Percentiles rank a stretch among this genome's conserved stretches.
phyloP scores from a whole-genome alignment of 2,888 invertebrate genomes.

The Melikaiella ostensackeni region DNA sequence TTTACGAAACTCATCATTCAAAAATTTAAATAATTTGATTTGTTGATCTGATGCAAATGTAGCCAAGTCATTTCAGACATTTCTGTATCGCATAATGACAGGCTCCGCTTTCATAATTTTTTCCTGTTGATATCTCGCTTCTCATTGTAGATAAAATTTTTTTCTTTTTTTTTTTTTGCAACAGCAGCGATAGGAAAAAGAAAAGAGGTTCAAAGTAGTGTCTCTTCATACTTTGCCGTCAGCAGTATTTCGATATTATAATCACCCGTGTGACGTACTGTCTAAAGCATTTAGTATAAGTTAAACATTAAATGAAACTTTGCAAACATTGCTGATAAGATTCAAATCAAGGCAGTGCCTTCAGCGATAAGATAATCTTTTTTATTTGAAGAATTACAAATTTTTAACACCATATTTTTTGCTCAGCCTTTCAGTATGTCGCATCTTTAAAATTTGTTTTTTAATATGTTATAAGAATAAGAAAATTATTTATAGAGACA shows the following conservation, averaged over 20 bases:
- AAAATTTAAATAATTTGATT: too few species aligned
- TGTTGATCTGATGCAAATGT: too few species aligned
- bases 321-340: constrained; percentile 1
- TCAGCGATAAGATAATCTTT: neutral
- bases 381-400: too few species aligned
- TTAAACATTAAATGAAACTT: constrained; percentile 15
- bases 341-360: neutral
- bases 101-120: too few species aligned
- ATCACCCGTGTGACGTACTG: constrained; percentile 5
- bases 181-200: neutral
- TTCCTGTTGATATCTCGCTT: neutral
- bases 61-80: too few species aligned
- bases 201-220: neutral
- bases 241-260: constrained; percentile 34
- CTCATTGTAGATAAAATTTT: neutral
- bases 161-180: neutral
- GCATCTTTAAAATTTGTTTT: too few species aligned
- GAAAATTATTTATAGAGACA: too few species aligned
- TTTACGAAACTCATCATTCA: too few species aligned
- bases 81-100: too few species aligned
- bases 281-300: neutral
- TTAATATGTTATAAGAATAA: too few species aligned
- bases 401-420: too few species aligned
- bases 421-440: too few species aligned
- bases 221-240: neutral